These are phyloP conservation scores for Hucho hucho DNA, from an alignment of 2,113 vertebrate species.

Conservation along the genomic window DNA sequence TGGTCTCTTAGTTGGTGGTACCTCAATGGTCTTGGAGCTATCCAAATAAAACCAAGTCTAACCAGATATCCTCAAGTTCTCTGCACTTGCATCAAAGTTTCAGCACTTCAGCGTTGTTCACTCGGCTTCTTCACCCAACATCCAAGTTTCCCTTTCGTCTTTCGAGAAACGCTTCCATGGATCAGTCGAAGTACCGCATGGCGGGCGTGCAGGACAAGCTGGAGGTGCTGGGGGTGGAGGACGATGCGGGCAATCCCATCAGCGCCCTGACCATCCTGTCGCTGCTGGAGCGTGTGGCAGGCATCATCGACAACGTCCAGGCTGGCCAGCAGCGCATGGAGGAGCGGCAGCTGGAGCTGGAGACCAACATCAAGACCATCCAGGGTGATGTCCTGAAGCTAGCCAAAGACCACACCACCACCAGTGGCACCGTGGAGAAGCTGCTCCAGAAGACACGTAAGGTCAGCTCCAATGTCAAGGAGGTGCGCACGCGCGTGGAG, in stretches of 20 bases:
- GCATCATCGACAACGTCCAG: constrained; percentile 91
- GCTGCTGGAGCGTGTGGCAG: constrained; percentile 91
- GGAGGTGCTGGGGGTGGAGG: constrained; percentile 79
- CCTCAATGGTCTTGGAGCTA: constrained; percentile 34
- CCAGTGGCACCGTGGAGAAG: constrained; percentile 84
- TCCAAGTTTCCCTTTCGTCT: neutral
- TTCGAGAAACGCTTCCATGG: constrained; percentile 68
- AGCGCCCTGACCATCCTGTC: constrained; percentile 89
- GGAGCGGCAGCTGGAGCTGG: constrained; percentile 89
- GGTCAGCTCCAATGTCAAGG: constrained; percentile 91
- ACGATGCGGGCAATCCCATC: constrained; percentile 85
- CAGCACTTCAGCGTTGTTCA: neutral
- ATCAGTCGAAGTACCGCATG: constrained; percentile 67
- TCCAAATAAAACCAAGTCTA: neutral
- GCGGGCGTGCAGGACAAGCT: constrained; percentile 73
- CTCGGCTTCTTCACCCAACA: neutral
- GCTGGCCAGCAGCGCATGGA: constrained; percentile 93
- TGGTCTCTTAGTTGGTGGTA: constrained; percentile 24
- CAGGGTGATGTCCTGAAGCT: constrained; percentile 92
- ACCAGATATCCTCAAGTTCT: neutral
- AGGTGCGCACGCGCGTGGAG: constrained; percentile 88
- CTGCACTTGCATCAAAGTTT: neutral
- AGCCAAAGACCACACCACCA: constrained; percentile 85
- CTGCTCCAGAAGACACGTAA: constrained; percentile 92
- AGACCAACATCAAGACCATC: constrained; percentile 83